Conservation (phyloP, 2,888 invertebrate genomes). For the Portevinia maculata region DNA sequence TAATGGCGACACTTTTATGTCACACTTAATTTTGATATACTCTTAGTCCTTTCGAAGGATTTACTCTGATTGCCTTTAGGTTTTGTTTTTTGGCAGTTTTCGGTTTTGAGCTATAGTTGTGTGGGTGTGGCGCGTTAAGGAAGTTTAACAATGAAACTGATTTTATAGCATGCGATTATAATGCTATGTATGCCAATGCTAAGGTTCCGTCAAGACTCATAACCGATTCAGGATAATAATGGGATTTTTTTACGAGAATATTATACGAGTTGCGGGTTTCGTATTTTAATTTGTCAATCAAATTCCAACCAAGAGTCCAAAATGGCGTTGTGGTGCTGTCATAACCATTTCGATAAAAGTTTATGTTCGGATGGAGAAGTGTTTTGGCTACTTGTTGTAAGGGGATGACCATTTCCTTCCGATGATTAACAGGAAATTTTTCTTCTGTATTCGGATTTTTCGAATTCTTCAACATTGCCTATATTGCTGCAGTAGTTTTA, state of each 20-base stretch:
- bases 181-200: slow-evolving; percentile 55
- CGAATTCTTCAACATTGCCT: no score
- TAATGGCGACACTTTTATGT: slow-evolving; percentile 71
- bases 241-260: slow-evolving; percentile 62
- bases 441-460: no score
- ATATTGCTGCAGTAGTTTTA: no score
- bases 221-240: slow-evolving; percentile 58
- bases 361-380: no score
- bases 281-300: slow-evolving; percentile 66
- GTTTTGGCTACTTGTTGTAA: no score
- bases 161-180: slow-evolving; percentile 68
- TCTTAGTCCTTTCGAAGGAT: slow-evolving; percentile 60
- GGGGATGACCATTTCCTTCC: no score
- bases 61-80: slow-evolving; percentile 68
- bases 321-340: slow-evolving; percentile 5
- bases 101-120: slow-evolving; percentile 8
- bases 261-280: slow-evolving; percentile 56
- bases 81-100: slow-evolving; percentile 47
- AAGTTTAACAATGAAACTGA: slow-evolving; percentile 48
- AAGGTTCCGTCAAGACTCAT: slow-evolving; percentile 57
- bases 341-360: no score
- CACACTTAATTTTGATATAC: slow-evolving; percentile 74
- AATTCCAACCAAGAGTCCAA: neutral
- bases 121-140: slow-evolving; percentile 2
- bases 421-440: no score